phyloP scores from a whole-genome alignment of 2,888 invertebrate genomes.

The Leptopilina drosophilae region DNA sequence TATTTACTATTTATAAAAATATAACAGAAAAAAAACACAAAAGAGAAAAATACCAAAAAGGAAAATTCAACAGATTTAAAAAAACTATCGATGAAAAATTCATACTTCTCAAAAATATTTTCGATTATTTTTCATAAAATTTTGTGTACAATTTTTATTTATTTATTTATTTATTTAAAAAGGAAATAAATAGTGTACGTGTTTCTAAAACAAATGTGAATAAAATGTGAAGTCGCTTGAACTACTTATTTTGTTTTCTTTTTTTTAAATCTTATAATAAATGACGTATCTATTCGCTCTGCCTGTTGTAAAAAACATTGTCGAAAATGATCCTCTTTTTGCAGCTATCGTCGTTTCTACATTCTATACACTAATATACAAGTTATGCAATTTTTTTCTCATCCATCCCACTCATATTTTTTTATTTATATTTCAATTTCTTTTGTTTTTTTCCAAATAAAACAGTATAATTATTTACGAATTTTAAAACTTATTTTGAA shows the following conservation, averaged over 20 bases:
- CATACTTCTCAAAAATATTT: too few relatives aligned
- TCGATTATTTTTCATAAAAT: too few relatives aligned
- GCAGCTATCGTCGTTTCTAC: slow-evolving; percentile 74
- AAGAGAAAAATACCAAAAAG: too few relatives aligned
- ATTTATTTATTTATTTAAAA: not conserved
- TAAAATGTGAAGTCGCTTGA: slow-evolving; percentile 29
- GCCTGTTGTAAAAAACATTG: slow-evolving; percentile 76
- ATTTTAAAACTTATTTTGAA: too few relatives aligned
- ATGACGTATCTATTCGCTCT: slow-evolving; percentile 73
- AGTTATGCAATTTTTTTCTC: slow-evolving; percentile 75
- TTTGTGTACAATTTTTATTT: not conserved
- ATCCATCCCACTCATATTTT: slow-evolving; percentile 74
- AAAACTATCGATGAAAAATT: too few relatives aligned
- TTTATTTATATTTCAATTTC: slow-evolving; percentile 44
- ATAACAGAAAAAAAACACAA: too few relatives aligned
- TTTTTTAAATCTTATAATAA: slow-evolving; percentile 57
- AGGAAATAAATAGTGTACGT: not conserved
- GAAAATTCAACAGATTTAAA: too few relatives aligned
- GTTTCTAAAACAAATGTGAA: slow-evolving; percentile 6
- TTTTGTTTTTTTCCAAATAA: too few relatives aligned
- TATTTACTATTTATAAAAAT: too few relatives aligned
- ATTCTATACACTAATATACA: slow-evolving; percentile 78
- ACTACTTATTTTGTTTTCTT: slow-evolving; percentile 41
- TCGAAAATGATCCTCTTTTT: slow-evolving; percentile 74
- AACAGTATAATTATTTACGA: too few relatives aligned